These are phyloP conservation scores for Mastigias papua DNA, from an alignment of 30 jellyfish, hydroid and myxozoan species.

Conservation along the genomic window DNA sequence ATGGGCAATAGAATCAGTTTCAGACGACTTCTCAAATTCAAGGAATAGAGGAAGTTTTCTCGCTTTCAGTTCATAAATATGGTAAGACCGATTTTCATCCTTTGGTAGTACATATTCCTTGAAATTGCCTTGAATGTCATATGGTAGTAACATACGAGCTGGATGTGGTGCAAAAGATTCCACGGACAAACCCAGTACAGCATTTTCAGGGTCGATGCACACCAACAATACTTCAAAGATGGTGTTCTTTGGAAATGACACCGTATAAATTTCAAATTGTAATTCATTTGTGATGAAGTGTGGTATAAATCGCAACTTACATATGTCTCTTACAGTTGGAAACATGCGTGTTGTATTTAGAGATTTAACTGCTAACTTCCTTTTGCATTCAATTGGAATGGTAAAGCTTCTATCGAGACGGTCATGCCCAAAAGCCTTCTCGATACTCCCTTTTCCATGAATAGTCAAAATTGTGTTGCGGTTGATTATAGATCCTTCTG, in stretches of 20 bases:
- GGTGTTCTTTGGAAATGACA: slow-evolving; percentile 28
- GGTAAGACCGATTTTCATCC: slow-evolving; percentile 5
- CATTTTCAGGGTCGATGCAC: not conserved
- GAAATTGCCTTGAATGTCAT: slow-evolving; percentile 3
- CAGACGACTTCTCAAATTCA: not conserved
- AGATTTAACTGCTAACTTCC: not conserved
- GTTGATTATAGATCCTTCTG: not conserved
- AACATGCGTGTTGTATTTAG: not conserved
- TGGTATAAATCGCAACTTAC: slow-evolving; percentile 12
- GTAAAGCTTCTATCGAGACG: not conserved
- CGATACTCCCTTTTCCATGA: slow-evolving; percentile 5
- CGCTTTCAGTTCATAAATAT: not conserved
- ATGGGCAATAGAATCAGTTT: not conserved
- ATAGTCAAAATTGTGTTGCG: slow-evolving; percentile 1
- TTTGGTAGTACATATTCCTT: slow-evolving; percentile 10
- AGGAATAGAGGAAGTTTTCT: slow-evolving; percentile 4
- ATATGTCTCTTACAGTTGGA: not conserved
- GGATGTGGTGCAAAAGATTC: slow-evolving; percentile 46
- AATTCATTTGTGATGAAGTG: slow-evolving; percentile 5
- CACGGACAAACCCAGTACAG: slow-evolving; percentile 12
- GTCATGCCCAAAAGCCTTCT: slow-evolving; percentile 13
- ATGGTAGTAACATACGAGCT: not conserved
- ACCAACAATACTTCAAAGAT: slow-evolving; percentile 3
- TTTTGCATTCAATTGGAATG: not conserved
- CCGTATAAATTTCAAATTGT: not conserved